Conservation (phyloP, 2,888 invertebrate genomes). For the Acrobasis consociella region DNA sequence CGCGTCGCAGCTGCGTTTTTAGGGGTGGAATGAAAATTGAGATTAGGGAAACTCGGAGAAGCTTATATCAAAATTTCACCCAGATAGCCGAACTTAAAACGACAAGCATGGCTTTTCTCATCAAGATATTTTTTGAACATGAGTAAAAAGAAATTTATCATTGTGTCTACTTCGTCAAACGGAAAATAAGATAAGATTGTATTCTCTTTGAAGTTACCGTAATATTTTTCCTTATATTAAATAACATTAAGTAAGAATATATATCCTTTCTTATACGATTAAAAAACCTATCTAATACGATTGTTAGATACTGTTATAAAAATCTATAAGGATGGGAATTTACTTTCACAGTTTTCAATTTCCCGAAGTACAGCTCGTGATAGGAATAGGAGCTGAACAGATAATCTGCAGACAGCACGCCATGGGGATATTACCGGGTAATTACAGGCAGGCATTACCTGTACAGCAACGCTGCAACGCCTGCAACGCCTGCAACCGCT, state of each 20-base stretch:
- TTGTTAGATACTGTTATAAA: no score
- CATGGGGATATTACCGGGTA: conserved; percentile 21
- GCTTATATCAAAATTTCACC: conserved; percentile 10
- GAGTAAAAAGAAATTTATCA: conserved; percentile 9
- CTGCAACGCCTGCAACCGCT: no score
- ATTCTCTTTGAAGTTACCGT: neutral
- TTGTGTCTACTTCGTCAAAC: conserved; percentile 3
- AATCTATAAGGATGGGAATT: no score
- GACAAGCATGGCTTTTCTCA: neutral
- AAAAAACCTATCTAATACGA: no score
- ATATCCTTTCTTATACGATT: no score
- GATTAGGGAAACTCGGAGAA: conserved; percentile 6
- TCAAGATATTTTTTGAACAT: conserved; percentile 7
- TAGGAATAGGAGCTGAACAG: conserved; percentile 4
- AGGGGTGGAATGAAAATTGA: conserved; percentile 9
- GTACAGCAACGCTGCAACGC: no score
- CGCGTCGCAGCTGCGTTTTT: conserved; percentile 7
- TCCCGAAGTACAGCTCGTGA: conserved; percentile 23
- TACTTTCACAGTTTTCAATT: conserved; percentile 24
- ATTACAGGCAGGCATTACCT: conserved; percentile 11
- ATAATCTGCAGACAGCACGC: conserved; percentile 19
- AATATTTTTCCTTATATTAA: neutral
- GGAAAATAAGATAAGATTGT: conserved; percentile 1
- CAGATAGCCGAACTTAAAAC: neutral
- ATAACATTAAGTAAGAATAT: no score